phyloP scores from a whole-genome alignment of 2,888 invertebrate genomes.

The Drosophila lacicola region DNA sequence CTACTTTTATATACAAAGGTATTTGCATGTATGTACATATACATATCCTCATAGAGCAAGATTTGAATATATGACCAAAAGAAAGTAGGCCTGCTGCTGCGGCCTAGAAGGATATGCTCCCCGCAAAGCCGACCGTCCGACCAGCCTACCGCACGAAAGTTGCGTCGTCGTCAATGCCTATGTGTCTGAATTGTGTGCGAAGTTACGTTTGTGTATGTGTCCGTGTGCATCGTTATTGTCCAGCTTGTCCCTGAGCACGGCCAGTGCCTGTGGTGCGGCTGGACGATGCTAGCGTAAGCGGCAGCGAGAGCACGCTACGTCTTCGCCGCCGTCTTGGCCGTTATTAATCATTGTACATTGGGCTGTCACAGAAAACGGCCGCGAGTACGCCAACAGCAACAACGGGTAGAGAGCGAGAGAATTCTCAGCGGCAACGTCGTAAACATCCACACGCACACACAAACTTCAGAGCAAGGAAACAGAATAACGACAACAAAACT shows the following conservation, averaged over 20 bases:
- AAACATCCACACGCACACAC: conserved; percentile 23
- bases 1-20: conserved; percentile 20
- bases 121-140: conserved; percentile 47
- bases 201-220: conserved; percentile 25
- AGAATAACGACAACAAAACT: conserved; percentile 70
- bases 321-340: conserved; percentile 78
- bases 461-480: conserved; percentile 48
- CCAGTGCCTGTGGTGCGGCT: conserved; percentile 52
- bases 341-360: conserved; percentile 85
- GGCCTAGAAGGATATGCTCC: conserved; percentile 74
- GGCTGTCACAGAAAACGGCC: conserved; percentile 84
- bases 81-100: conserved; percentile 73
- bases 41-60: conserved; percentile 44
- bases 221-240: conserved; percentile 42
- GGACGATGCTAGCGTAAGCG: conserved; percentile 53
- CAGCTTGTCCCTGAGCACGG: conserved; percentile 60
- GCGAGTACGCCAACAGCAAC: conserved; percentile 71
- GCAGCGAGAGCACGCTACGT: conserved; percentile 66
- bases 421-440: conserved; percentile 35
- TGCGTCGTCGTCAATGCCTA: conserved; percentile 54
- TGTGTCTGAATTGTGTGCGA: conserved; percentile 48
- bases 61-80: conserved; percentile 63
- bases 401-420: conserved; percentile 51
- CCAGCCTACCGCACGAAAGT: conserved; percentile 66
- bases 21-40: conserved; percentile 11